Evolutionary conservation across 2,888 invertebrate species (phyloP).

Genomic region (Pedicia rivosa): DNA sequence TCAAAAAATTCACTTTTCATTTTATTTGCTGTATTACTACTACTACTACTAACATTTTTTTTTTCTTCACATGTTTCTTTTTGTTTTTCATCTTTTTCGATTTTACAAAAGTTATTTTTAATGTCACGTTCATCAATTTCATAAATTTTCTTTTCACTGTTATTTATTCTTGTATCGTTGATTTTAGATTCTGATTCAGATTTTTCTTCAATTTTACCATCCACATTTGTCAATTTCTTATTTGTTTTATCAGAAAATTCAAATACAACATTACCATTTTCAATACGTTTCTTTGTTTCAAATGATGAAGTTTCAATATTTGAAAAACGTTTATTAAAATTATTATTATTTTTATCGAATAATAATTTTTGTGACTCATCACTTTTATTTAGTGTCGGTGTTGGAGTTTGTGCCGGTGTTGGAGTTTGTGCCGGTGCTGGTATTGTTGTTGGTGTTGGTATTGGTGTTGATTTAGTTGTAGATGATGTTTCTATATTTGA

Average conservation of each 20-base stretch:
- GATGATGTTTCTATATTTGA: background rate
- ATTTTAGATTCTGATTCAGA: constrained; percentile 4
- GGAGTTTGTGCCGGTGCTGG: constrained; percentile 10
- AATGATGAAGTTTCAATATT: constrained; percentile 24
- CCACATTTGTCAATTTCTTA: constrained; percentile 9
- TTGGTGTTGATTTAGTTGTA: constrained; percentile 1
- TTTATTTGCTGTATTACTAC: too few relatives aligned
- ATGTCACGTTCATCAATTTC: constrained; percentile 5
- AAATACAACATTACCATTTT: constrained; percentile 26
- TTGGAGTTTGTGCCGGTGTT: constrained; percentile 9
- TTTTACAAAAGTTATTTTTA: background rate
- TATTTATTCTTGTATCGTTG: constrained; percentile 11
- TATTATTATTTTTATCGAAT: background rate
- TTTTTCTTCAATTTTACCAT: constrained; percentile 5
- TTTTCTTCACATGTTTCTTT: background rate
- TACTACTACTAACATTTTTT: background rate
- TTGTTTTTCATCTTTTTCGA: background rate
- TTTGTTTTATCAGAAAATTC: constrained; percentile 21
- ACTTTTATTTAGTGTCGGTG: too few relatives aligned
- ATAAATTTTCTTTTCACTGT: constrained; percentile 10
- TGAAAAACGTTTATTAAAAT: constrained; percentile 22
- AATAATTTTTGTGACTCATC: too few relatives aligned
- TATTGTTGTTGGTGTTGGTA: constrained; percentile 8
- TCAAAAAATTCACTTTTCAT: constrained; percentile 18
- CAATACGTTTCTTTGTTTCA: constrained; percentile 23